Base-by-base conservation (phyloP, 2,888 invertebrate genomes). In the Bombylius discolor region DNA sequence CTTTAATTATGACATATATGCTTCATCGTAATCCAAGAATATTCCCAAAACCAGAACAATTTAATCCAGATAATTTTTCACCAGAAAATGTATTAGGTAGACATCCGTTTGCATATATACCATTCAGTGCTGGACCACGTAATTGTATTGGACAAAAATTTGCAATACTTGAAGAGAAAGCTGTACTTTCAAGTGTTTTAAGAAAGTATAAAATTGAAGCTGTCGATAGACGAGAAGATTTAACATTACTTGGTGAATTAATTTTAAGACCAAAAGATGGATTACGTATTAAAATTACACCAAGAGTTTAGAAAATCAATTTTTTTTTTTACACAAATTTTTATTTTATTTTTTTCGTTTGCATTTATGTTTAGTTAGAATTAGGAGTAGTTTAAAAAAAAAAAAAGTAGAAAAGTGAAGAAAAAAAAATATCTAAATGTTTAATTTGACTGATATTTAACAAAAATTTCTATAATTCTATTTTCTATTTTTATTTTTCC, bases 21-120 rank as follows among this genome's bases (percentile, higher is more conserved):
- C 61, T 84, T 44, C 88, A 89, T 66, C 79, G 82, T 34, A 78
- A 83, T 65, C 78, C 81, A 0, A 76, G 81, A 34, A 70, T 79
- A 45, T 89, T 80, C 70, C 79, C 82, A 4, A 78, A 87, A 60
- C 85, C 89, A 1, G 76, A 80, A 49, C 76, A 73, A 59, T 87
- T 84, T 66, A 80, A 84, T 65, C 86, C 87, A 0, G 85, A 87
- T 52, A 76, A 87, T 64, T 88, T 88, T 68, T 68, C 83, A 58
- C 81, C 82, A 1, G 83, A 86, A 64, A 79, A 80, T 64, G 73
- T 76, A 56, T 64, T 69, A 12, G 75, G 74, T 1, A 75, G 84
- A 49, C 84, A 85, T 70, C 81, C 82, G 0, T 85, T 79, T 58
- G 78, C 81, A 3, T 85, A 80, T 62, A 79, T 85, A 59, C 85